These are phyloP conservation scores for Madoqua kirkii DNA, from an alignment of 2,113 vertebrate genomes.

Conservation along the genomic window DNA sequence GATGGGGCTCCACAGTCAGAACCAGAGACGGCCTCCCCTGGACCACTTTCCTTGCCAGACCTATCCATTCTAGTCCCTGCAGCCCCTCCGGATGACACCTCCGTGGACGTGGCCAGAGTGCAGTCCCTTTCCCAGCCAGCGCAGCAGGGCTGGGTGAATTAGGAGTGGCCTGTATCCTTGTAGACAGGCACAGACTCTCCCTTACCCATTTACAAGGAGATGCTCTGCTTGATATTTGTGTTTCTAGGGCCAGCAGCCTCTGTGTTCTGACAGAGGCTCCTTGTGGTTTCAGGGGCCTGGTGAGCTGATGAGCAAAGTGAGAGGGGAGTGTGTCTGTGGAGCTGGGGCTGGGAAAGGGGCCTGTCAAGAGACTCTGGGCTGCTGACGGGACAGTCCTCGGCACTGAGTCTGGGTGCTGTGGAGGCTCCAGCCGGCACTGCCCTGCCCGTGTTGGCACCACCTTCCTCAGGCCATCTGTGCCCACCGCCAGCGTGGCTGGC, in stretches of 20 bases:
- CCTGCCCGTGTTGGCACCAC: not conserved
- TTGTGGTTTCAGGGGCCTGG: not conserved
- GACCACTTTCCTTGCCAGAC: fast-evolving
- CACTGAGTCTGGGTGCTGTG: not conserved
- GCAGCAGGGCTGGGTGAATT: fast-evolving
- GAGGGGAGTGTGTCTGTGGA: no score
- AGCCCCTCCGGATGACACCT: not conserved
- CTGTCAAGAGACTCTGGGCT: not conserved
- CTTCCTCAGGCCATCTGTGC: not conserved
- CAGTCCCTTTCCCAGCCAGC: no score
- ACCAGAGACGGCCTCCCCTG: not conserved
- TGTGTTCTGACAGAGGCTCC: not conserved
- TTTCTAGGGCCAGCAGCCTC: not conserved
- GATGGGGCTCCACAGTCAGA: not conserved
- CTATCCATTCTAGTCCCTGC: not conserved
- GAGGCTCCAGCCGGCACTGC: not conserved
- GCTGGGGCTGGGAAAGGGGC: not conserved
- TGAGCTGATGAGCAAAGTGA: not conserved
- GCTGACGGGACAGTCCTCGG: not conserved
- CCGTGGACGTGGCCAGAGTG: no score
- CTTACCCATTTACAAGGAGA: not conserved
- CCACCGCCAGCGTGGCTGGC: not conserved
- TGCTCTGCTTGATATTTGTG: no score
- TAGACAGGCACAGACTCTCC: not conserved
- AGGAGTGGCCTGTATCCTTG: not conserved